Evolutionary conservation across 2,888 invertebrate genomes (phyloP).

Genomic region (Petrolisthes manimaculis): DNA sequence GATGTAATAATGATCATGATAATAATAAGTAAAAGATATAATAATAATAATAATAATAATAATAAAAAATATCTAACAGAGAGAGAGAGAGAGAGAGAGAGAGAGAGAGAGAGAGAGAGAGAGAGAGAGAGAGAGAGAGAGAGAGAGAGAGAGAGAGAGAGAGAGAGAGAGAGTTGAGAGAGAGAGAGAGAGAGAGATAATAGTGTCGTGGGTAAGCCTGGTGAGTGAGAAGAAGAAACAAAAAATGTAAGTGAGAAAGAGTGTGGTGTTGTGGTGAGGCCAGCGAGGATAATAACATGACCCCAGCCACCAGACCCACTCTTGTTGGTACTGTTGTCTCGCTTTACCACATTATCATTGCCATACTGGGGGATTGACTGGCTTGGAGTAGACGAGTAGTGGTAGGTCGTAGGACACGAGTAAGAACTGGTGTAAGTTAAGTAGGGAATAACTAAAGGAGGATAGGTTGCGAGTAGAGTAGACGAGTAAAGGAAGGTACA

Average conservation of each 20-base stretch:
- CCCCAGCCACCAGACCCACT: too few species aligned
- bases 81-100: background rate
- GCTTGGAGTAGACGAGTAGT: background rate
- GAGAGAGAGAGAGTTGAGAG: slow-evolving; percentile 10
- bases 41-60: too few species aligned
- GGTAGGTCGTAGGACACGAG: background rate
- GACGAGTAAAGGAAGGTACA: too few species aligned
- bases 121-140: too few species aligned
- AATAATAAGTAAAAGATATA: too few species aligned
- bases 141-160: background rate
- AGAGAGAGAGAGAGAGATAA: background rate
- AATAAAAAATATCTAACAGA: too few species aligned
- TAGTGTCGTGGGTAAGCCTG: background rate
- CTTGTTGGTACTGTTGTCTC: too few species aligned
- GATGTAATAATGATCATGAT: too few species aligned
- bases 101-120: slow-evolving; percentile 11
- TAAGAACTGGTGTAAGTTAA: background rate
- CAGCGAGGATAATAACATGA: background rate
- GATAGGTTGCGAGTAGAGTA: background rate
- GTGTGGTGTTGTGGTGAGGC: background rate
- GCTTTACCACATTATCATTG: too few species aligned
- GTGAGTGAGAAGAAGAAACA: background rate
- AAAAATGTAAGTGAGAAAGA: background rate
- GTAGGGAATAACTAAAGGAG: background rate
- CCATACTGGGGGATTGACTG: background rate